Evolutionary conservation across 2,888 invertebrate species (phyloP), one percentile per base, ranked within the genome.

Genomic region (Steinernema carpocapsae): DNA sequence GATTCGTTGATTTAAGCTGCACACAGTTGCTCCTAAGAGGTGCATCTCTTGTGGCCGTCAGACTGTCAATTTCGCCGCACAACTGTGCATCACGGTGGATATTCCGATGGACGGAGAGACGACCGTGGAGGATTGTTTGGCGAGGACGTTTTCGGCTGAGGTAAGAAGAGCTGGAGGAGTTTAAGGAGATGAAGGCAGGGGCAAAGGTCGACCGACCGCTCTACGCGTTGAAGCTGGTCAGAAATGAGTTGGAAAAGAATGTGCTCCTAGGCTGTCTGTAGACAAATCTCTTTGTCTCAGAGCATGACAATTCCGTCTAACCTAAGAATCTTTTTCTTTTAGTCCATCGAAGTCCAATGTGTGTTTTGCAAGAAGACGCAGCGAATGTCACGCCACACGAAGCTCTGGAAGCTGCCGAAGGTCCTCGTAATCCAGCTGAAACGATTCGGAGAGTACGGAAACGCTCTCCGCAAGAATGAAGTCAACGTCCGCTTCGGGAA

Each of bases 401-500:
- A 78, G 52, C 70, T 86, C 29, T 86, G 86, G 86, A 77, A 72
- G n/a, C 76, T 83, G 1, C 86, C 86, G 0, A 45, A 74, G 6
- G 79, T 84, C 17, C 72, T 86, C 70, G 80, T 86, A 6, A 78
- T 86, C 46, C 86, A 85, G 52, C 71, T 86, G 42, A 84, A 86
- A 74, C 77, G 86, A 7, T 87, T 86, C 64, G 76, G 77, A 1
- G 59, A 46, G 10, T 85, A 78, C 52, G 81, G 80, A 26, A 86
- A 86, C 76, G 86, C 86, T 74, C 32, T 32, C 17, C 12, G 24
- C 12, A 64, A 64, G 32, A 64, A 64, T 10, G 75, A 80, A 17
- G 74, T 79, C n/a, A 74, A 77, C 19, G 83, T 85, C 4, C 71
- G 76, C 19, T 85, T 86, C 73, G 64, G 37, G 7, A 64, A 32